A percentile compares a stretch with the other conserved stretches of the same genome.
Evolutionary conservation across 2,888 invertebrate genomes (phyloP).

Genomic region (Amblyjoppa proteus): DNA sequence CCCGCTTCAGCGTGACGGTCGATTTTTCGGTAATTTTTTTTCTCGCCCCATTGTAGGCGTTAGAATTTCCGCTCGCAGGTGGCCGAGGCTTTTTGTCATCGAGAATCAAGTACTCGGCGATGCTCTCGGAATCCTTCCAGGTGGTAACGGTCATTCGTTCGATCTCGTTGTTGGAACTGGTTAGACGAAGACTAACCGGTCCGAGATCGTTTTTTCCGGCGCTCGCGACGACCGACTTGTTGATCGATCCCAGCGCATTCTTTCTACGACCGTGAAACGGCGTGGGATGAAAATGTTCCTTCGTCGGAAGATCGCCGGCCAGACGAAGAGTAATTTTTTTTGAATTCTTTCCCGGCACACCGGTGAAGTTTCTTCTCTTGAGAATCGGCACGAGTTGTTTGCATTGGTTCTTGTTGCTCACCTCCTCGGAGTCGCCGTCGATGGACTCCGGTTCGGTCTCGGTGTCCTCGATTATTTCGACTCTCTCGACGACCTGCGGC

Average conservation of each 20-base stretch:
- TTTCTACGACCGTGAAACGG: constrained; percentile 35
- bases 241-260: constrained; percentile 43
- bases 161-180: constrained; percentile 75
- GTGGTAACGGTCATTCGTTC: constrained; percentile 76
- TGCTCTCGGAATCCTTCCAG: constrained; percentile 79
- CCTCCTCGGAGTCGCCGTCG: constrained; percentile 80
- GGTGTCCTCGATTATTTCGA: constrained; percentile 85
- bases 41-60: constrained; percentile 13
- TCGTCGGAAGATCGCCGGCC: constrained; percentile 63
- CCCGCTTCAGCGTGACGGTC: constrained; percentile 81
- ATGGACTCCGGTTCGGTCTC: constrained; percentile 83
- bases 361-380: constrained; percentile 71
- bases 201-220: constrained; percentile 34
- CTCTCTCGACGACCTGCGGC: constrained; percentile 85
- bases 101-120: constrained; percentile 82
- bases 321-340: constrained; percentile 78
- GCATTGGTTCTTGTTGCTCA: constrained; percentile 66
- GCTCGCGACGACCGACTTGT: constrained; percentile 39
- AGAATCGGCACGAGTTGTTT: constrained; percentile 74
- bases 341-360: constrained; percentile 55
- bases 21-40: constrained; percentile 46
- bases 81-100: constrained; percentile 83
- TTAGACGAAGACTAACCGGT: constrained; percentile 74
- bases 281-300: constrained; percentile 6
- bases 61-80: constrained; percentile 57